Evolutionary conservation across 2,113 vertebrate species (phyloP), one percentile per base, ranked within the genome.

Genomic region (Dolichotis patagonum): DNA sequence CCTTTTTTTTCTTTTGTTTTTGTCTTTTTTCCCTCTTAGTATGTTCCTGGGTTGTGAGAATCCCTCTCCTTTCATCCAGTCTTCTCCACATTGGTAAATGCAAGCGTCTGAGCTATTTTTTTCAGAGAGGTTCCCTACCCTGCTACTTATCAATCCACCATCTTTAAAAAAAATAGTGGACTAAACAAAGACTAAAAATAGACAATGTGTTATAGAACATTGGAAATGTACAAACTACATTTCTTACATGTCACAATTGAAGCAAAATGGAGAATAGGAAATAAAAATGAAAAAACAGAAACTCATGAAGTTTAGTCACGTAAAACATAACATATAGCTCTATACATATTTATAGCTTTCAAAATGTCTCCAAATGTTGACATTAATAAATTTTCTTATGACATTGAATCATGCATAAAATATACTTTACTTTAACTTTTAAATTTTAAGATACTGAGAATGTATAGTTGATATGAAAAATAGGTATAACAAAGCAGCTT

Each of bases 391-490:
- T 60, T 94, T 93, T 81, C 35, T 56, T 46, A 35, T 63, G n/a
- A 85, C 3, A 60, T 22, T 85, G 22, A 87, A 30, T 73, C 20
- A 95, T 28, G 58, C 91, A 91, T 65, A 94, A 77, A 91, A 54
- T 3, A 43, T 6, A 63, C 7, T 88, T 62, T 12, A 73, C 10
- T 90, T 94, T 62, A 82, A 11, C 43, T 91, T 95, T 82, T 46
- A 91, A 62, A 65, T 77, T 54, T 92, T 54, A 65, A 95, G n/a
- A 54, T 6, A 58, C 1, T 3, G 69, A 3, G 8, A 10, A 3
- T 56, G 10, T 38, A 32, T 0, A 71, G 1, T 35, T 83, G 26
- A 30, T 78, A 14, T 56, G 12, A 6, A 43, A 41, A 88, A 52
- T 11, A 35, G 80, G 58, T 2, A 35, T 38, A 20, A 52, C 20